Base-by-base conservation (phyloP, 2,888 invertebrate species). In the Amblyjoppa fuscipennis region DNA sequence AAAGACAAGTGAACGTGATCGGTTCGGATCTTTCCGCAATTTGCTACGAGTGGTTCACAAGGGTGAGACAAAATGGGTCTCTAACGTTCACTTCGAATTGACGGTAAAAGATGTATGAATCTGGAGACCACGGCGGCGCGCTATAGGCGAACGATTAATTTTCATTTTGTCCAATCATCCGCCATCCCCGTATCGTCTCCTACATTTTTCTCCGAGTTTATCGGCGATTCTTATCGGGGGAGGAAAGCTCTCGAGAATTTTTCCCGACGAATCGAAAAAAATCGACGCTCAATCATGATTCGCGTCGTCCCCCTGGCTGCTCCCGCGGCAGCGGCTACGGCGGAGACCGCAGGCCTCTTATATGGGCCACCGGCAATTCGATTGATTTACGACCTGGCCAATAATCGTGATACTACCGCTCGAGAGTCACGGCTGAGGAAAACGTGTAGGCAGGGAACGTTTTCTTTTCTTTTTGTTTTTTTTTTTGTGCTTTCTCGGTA, bases 341-440 rank as follows among this genome's bases (percentile, higher is more conserved):
- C 9, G 31, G 61, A 75, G 75, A 80, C 70, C 71, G 64, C 74
- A 80, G 45, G 45, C 70, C 64, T 68, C 74, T 83, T 79, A 69
- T 75, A 61, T 75, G 71, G 53, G 74, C 73, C 73, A 81, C 84
- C 38, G 69, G 82, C 84, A 34, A 81, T 85, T 81, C 84, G 68
- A 85, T 82, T 85, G 84, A 85, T 85, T 85, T 78, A 85, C 84
- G 81, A 82, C 73, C 59, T 64, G 38, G 77, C 84, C 84, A 82
- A 85, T 85, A 85, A 81, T 85, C 82, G 82, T 68, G 64, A 85
- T 69, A 82, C 82, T 70, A 71, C 71, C 1, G 53, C 4, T 56
- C 49, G 64, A 71, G 66, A 80, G 70, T 71, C 79, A 71, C 75
- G 49, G 71, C 66, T 66, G 51, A 49, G 66, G 16, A 61, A 75